Base-by-base conservation (phyloP, 2,797 vertebrate species). In the Epinephelus malabaricus region DNA sequence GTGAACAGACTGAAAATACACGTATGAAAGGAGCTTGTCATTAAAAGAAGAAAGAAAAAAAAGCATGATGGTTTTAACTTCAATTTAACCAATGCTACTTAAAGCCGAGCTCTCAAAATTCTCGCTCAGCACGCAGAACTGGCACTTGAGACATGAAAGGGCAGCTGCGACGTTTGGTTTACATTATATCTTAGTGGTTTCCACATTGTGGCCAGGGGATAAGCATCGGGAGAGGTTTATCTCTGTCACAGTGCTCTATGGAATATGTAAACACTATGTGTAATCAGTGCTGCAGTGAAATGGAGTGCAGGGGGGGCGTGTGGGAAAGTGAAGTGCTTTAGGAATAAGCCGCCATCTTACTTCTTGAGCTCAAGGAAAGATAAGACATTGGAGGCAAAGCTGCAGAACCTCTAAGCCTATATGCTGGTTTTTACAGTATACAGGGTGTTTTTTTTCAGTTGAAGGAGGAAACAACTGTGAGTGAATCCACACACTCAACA, bases 211-310 rank as follows among this genome's bases (percentile, higher is more conserved):
- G 91, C 88, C 82, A 83, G 84, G 79, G 94, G 95, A 96, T 96
- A 96, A 96, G 92, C 91, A 96, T 96, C 95, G 84, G 89, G 68
- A 87, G 82, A 85, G 87, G 79, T 94, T 96, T 96, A 95, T 96
- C 95, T 95, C 86, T 92, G 89, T 89, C 91, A 88, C 88, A 88
- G 91, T 55, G 88, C 92, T 95, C 94, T 93, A 91, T 94, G 87
- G 92, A 94, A 93, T 94, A 95, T 92, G 92, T 95, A 95, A 96
- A 95, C 94, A 95, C 84, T 77, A 80, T 58, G 84, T 82, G 90
- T 91, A 95, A 95, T 95, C 93, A 92, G 93, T 60, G 83, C 87
- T 80, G 85, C 79, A 88, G 85, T 73, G 82, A 75, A 89, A 91
- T 86, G 75, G 82, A 89, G 85, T 89, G 79, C 71, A 59, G 34